Conservation (phyloP, 64 coral and sea anemone genomes). For the Stylophora pistillata region DNA sequence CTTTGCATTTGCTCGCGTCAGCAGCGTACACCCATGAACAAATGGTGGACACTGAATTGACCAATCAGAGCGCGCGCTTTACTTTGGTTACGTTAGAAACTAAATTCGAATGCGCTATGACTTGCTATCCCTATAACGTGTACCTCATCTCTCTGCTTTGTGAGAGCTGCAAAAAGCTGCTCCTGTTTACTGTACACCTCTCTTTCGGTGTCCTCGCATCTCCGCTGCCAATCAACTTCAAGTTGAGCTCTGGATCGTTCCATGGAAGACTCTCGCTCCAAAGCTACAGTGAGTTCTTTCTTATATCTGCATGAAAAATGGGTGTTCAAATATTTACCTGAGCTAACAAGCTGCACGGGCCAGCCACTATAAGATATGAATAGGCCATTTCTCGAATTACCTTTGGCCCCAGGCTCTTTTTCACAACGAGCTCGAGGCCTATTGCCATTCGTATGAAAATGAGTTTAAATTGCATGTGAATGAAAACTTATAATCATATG, state of each 20-base stretch:
- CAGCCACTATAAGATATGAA: background rate
- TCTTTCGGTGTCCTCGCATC: slow-evolving; percentile 95
- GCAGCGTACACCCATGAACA: no score
- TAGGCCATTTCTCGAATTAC: no score
- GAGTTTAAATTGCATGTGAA: no score
- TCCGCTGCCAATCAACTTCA: slow-evolving; percentile 95
- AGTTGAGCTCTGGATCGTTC: slow-evolving; percentile 81
- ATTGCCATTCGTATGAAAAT: no score
- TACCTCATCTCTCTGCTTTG: slow-evolving; percentile 88
- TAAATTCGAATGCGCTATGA: no score
- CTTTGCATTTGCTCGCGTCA: no score
- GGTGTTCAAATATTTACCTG: background rate
- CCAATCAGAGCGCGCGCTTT: no score
- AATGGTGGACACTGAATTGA: no score
- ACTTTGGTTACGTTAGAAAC: no score
- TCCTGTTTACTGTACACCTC: slow-evolving; percentile 82
- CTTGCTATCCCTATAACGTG: background rate
- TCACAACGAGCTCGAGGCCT: no score
- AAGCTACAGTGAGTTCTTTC: slow-evolving; percentile 78
- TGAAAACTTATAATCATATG: no score
- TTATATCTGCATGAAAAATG: slow-evolving; percentile 66
- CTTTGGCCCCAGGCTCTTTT: no score
- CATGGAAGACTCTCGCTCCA: slow-evolving; percentile 82
- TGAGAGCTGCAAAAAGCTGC: slow-evolving; percentile 73
- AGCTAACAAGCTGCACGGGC: background rate